A percentile compares a stretch with the other conserved stretches of the same genome.
phyloP scores from a whole-genome alignment of 2,113 vertebrate species.

The Bombycilla garrulus region DNA sequence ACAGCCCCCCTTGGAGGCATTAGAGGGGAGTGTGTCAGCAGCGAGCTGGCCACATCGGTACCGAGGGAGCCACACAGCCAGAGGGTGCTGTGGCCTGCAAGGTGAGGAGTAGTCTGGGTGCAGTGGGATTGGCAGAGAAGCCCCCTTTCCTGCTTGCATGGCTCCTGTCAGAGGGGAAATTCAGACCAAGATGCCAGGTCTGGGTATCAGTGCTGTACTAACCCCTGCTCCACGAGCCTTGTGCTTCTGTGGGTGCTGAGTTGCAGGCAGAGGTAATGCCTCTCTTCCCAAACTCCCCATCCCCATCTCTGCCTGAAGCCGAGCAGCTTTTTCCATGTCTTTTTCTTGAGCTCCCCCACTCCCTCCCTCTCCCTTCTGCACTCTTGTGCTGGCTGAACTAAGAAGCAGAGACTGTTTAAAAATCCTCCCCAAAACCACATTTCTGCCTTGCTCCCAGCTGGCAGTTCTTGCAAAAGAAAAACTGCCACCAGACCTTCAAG shows the following conservation, averaged over 20 bases:
- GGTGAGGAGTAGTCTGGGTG: accelerated
- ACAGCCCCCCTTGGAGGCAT: background rate
- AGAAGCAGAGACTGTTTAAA: background rate
- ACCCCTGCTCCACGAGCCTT: accelerated
- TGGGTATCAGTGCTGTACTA: accelerated
- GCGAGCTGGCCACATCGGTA: accelerated
- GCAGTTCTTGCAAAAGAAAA: background rate
- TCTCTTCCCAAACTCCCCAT: background rate
- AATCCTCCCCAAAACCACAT: background rate
- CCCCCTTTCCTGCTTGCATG: background rate
- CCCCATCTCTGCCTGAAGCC: background rate
- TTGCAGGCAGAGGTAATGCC: background rate
- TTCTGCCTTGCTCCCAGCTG: background rate
- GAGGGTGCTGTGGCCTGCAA: background rate
- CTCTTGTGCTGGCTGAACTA: background rate
- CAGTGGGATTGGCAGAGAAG: background rate
- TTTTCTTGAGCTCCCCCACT: background rate
- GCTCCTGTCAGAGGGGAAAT: background rate
- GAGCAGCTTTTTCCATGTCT: background rate
- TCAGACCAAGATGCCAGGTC: background rate
- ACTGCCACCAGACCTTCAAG: background rate
- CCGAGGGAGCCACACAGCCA: background rate
- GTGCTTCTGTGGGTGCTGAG: background rate
- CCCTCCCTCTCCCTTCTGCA: background rate
- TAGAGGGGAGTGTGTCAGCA: background rate